These are phyloP conservation scores for Luffia ferchaultella DNA, from an alignment of 2,888 invertebrate genomes.

Conservation along the genomic window DNA sequence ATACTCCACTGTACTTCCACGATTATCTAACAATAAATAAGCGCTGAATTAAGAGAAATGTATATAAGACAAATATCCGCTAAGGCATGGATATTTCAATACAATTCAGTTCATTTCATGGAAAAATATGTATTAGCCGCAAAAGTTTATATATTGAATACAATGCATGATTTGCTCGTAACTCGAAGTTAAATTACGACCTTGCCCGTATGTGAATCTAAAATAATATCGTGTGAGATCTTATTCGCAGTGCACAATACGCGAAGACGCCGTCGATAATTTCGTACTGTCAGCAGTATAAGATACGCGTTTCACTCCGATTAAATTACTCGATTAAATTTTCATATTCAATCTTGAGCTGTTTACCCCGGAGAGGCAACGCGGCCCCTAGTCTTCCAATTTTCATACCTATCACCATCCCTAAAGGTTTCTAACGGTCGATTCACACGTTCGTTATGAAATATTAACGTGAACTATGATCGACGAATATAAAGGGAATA, in stretches of 20 bases:
- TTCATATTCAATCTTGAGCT: constrained; percentile 82
- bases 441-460: constrained; percentile 18
- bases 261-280: constrained; percentile 28
- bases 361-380: constrained; percentile 67
- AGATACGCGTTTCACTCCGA: constrained; percentile 50
- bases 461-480: constrained; percentile 25
- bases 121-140: no score
- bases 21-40: no score
- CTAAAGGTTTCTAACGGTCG: constrained; percentile 4
- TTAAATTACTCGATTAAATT: constrained; percentile 79
- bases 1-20: no score
- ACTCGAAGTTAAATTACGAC: neutral
- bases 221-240: neutral
- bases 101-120: no score
- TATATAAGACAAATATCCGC: no score
- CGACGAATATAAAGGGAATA: constrained; percentile 9
- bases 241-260: neutral
- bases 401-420: neutral
- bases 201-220: neutral
- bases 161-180: neutral
- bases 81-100: no score
- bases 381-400: constrained; percentile 8
- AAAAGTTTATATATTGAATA: no score
- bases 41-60: no score
- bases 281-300: constrained; percentile 23